Percentiles rank a stretch among this genome's conserved stretches.
phyloP scores from a whole-genome alignment of 2,797 vertebrate species.

The Poeciliopsis gracilis region DNA sequence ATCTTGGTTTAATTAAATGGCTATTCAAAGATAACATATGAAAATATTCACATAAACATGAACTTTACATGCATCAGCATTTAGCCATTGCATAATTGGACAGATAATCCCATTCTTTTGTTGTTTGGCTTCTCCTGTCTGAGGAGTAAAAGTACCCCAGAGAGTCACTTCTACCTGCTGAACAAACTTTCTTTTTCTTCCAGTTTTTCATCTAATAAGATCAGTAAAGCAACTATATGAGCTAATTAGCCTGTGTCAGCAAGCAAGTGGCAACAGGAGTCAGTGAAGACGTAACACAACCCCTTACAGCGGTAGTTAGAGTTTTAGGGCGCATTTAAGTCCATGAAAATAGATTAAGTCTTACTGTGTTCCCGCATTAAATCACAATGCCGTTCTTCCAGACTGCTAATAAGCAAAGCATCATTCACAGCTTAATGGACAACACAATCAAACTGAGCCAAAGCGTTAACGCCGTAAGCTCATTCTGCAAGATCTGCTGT shows the following conservation, averaged over 20 bases:
- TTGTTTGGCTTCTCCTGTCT: constrained; percentile 14
- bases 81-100: not conserved
- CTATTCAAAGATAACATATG: not conserved
- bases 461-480: constrained; percentile 20
- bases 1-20: not conserved
- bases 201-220: constrained; percentile 30
- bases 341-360: constrained; percentile 51
- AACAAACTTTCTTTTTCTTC: constrained; percentile 12
- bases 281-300: constrained; percentile 33
- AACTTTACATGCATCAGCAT: not conserved
- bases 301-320: constrained; percentile 17
- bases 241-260: constrained; percentile 49
- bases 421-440: constrained; percentile 47
- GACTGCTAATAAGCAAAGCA: constrained; percentile 46
- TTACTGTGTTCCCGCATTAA: constrained; percentile 50
- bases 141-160: constrained; percentile 1
- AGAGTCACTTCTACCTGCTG: constrained; percentile 19
- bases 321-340: constrained; percentile 49
- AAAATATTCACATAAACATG: not conserved
- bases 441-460: constrained; percentile 32
- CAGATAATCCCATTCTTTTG: not conserved
- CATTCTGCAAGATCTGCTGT: constrained; percentile 9
- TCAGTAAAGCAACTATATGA: constrained; percentile 14
- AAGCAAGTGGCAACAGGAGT: constrained; percentile 40
- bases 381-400: constrained; percentile 36